Percentiles rank a stretch among this genome's conserved stretches.
Evolutionary conservation across 2,888 invertebrate species (phyloP).

Genomic region (Linnaemya tessellans): DNA sequence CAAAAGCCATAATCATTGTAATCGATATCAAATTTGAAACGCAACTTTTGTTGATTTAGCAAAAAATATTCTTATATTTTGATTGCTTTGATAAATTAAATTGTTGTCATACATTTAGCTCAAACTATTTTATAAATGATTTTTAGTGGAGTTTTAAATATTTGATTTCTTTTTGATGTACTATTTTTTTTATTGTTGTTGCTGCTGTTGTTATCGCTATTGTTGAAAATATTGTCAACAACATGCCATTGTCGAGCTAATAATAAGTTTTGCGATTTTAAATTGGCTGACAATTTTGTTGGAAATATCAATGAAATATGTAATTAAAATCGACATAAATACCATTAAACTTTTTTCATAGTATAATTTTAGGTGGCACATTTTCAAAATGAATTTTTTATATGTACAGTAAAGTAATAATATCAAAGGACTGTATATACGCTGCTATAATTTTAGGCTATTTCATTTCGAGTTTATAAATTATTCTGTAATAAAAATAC

Average conservation of each 20-base stretch:
- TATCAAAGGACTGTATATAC: no score
- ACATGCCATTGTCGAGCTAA: slow-evolving; percentile 55
- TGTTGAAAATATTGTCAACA: slow-evolving; percentile 50
- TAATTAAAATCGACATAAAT: neutral
- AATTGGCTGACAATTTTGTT: neutral
- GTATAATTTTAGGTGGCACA: slow-evolving; percentile 41
- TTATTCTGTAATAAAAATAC: no score
- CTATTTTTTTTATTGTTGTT: neutral
- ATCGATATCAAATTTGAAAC: slow-evolving; percentile 65
- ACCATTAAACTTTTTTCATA: neutral
- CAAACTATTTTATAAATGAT: slow-evolving; percentile 26
- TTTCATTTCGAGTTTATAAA: no score
- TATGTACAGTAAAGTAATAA: no score
- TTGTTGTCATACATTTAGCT: slow-evolving; percentile 18
- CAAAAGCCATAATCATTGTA: slow-evolving; percentile 68
- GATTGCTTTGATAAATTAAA: slow-evolving; percentile 28
- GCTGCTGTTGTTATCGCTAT: neutral
- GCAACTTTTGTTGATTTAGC: slow-evolving; percentile 29
- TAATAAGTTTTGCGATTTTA: slow-evolving; percentile 14
- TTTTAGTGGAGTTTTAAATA: slow-evolving; percentile 24
- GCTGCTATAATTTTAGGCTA: no score
- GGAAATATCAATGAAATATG: neutral
- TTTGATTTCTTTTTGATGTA: slow-evolving; percentile 16
- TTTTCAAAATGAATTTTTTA: no score
- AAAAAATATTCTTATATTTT: slow-evolving; percentile 1